Percentiles rank a stretch among this genome's conserved stretches.
phyloP scores from a whole-genome alignment of 1,140 invertebrate species.

The Trissolcus basalis region DNA sequence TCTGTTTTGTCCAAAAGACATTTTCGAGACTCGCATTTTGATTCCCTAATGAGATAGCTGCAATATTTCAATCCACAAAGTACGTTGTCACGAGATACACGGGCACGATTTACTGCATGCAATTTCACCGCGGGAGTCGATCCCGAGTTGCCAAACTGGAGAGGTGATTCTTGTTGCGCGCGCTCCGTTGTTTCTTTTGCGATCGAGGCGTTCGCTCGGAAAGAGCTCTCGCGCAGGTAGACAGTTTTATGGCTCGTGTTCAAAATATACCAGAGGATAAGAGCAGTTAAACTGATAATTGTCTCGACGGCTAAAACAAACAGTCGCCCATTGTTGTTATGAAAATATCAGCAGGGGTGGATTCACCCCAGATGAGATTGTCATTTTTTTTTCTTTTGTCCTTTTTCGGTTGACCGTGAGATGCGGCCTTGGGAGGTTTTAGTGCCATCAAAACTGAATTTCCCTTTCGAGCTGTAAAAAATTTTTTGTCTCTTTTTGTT shows the following conservation, averaged over 20 bases:
- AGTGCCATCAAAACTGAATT: too few relatives aligned
- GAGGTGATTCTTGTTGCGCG: constrained; percentile 7
- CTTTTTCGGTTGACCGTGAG: too few relatives aligned
- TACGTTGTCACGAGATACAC: constrained; percentile 25
- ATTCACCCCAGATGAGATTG: too few relatives aligned
- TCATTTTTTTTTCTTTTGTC: too few relatives aligned
- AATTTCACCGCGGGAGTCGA: constrained; percentile 42
- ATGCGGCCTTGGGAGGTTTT: too few relatives aligned
- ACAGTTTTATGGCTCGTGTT: constrained; percentile 31
- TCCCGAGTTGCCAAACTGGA: constrained; percentile 19
- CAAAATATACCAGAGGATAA: constrained; percentile 11
- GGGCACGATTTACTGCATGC: constrained; percentile 34
- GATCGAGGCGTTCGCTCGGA: constrained; percentile 2
- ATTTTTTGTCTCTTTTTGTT: too few relatives aligned
- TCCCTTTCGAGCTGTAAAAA: too few relatives aligned
- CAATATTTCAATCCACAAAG: constrained; percentile 47
- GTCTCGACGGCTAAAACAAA: constrained; percentile 7
- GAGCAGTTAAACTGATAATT: constrained; percentile 27
- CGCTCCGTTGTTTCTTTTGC: constrained; percentile 1
- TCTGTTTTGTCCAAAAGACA: constrained; percentile 43
- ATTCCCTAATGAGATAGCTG: constrained; percentile 35
- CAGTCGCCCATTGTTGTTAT: constrained; percentile 7
- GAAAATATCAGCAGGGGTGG: constrained; percentile 13
- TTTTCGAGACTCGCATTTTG: constrained; percentile 38
- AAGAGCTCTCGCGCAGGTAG: constrained; percentile 21